These are phyloP conservation scores for Ennomos fuscantarius DNA, from an alignment of 2,888 invertebrate species.

Conservation along the genomic window DNA sequence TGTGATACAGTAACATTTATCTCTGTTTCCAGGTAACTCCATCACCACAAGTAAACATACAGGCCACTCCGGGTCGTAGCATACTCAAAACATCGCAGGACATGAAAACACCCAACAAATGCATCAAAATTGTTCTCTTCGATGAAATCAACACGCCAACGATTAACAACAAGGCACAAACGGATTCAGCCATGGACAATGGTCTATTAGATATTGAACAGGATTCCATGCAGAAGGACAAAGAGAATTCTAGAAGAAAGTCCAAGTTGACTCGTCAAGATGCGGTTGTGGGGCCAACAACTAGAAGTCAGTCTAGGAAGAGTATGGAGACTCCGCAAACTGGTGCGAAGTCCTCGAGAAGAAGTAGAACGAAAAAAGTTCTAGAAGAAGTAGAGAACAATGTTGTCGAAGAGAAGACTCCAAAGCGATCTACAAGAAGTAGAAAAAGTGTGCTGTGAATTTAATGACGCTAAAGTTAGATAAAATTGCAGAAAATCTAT, in stretches of 20 bases:
- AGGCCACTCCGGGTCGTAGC: constrained; percentile 71
- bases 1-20: no score
- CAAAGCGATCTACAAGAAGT: constrained; percentile 46
- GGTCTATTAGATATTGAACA: constrained; percentile 43
- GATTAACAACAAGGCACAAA: neutral
- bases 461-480: neutral
- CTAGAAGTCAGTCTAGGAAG: constrained; percentile 54
- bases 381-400: constrained; percentile 48
- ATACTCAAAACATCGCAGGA: constrained; percentile 61
- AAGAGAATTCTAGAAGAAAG: constrained; percentile 53
- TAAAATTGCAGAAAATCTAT: no score
- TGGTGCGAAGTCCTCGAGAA: constrained; percentile 35
- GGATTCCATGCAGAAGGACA: constrained; percentile 39
- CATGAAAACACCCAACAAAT: constrained; percentile 55
- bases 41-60: constrained; percentile 51
- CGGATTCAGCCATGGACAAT: constrained; percentile 31
- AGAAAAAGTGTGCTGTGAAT: constrained; percentile 36
- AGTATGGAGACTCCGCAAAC: constrained; percentile 46
- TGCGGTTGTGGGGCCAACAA: constrained; percentile 41
- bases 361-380: constrained; percentile 43
- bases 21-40: constrained; percentile 51
- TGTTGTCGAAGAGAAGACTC: constrained; percentile 36
- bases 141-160: constrained; percentile 46
- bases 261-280: constrained; percentile 55
- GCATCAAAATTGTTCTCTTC: constrained; percentile 70